These are phyloP conservation scores for Bambusicola thoracicus DNA, from an alignment of 2,113 vertebrate genomes.

Conservation along the genomic window DNA sequence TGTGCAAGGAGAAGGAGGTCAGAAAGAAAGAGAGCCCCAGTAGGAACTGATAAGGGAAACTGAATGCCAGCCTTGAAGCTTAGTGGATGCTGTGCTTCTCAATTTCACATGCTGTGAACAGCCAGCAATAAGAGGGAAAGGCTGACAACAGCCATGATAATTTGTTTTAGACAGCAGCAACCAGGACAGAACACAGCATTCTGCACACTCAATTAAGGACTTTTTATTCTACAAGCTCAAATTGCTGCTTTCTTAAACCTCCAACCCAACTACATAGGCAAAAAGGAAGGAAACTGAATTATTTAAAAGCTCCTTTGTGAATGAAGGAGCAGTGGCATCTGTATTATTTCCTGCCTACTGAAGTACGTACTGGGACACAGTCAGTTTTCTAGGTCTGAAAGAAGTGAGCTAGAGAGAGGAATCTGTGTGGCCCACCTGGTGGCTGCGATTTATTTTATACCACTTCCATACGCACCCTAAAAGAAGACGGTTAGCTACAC, in stretches of 20 bases:
- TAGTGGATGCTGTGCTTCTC: background rate
- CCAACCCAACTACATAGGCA: background rate
- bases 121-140: background rate
- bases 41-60: background rate
- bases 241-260: background rate
- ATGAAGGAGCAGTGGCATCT: background rate
- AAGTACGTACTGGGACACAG: background rate
- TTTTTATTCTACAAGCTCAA: background rate
- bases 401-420: background rate
- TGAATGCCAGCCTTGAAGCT: background rate
- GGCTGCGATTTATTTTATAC: background rate
- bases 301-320: background rate
- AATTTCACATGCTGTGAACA: background rate
- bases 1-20: background rate
- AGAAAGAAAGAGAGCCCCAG: background rate
- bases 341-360: background rate
- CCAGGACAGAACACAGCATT: background rate
- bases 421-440: background rate
- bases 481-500: background rate
- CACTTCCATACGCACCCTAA: background rate
- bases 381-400: background rate
- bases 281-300: slow-evolving; percentile 15
- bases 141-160: background rate
- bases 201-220: background rate
- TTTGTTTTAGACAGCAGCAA: slow-evolving; percentile 13